Percentiles rank a stretch among this genome's conserved stretches.
phyloP scores from a whole-genome alignment of 2,888 invertebrate species.

The Epinotia ramella region DNA sequence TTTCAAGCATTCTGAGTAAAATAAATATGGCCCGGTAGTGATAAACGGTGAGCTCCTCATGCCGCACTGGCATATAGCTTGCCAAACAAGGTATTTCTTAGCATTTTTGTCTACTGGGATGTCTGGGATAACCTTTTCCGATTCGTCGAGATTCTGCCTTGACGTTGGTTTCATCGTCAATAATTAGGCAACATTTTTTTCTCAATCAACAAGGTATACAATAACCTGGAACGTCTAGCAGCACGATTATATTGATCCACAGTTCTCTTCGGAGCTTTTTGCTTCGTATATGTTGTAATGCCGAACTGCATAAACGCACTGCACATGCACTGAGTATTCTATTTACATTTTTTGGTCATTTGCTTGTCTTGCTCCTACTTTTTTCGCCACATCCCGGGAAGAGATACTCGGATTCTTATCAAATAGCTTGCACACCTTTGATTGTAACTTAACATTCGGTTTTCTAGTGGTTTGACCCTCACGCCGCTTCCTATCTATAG shows the following conservation, averaged over 20 bases:
- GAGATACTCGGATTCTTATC: too few species aligned
- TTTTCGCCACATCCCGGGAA: too few species aligned
- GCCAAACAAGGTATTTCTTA: neutral
- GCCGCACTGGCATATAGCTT: conserved; percentile 15
- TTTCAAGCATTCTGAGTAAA: conserved; percentile 9
- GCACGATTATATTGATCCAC: conserved; percentile 3
- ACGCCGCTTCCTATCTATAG: conserved; percentile 1
- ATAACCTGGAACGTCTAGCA: neutral
- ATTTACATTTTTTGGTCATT: conserved; percentile 2
- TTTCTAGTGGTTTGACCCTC: neutral
- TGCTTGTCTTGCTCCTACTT: too few species aligned
- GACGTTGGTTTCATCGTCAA: conserved; percentile 10
- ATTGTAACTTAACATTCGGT: neutral
- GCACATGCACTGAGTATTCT: neutral
- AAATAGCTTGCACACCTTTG: conserved; percentile 13
- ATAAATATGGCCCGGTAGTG: neutral
- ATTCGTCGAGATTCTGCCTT: conserved; percentile 7
- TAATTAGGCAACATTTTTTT: conserved; percentile 11
- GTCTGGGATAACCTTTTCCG: neutral
- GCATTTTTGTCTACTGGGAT: neutral
- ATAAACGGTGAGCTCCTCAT: neutral
- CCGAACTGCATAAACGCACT: neutral
- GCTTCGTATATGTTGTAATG: conserved; percentile 1
- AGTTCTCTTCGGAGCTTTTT: neutral
- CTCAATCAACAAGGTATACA: conserved; percentile 2